Conservation (phyloP, 2,113 vertebrate genomes). For the Balaenoptera acutorostrata region DNA sequence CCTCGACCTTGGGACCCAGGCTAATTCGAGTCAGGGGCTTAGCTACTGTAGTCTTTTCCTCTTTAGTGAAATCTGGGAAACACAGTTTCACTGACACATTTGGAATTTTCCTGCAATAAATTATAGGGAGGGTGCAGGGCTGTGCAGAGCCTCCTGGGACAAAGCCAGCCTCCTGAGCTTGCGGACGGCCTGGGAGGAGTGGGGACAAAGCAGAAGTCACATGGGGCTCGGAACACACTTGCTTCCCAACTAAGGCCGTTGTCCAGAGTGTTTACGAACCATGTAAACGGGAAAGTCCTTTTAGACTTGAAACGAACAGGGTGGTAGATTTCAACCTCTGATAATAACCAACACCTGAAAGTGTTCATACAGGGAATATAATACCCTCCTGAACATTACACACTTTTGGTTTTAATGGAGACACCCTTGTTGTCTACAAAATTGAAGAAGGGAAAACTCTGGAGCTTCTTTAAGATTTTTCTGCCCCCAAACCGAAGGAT, state of each 20-base stretch:
- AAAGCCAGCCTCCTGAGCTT: not conserved
- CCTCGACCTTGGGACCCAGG: not conserved
- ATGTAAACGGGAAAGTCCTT: not conserved
- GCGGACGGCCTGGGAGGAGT: accelerated
- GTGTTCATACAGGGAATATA: accelerated
- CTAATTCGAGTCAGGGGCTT: accelerated
- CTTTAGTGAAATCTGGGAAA: not conserved
- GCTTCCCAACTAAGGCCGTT: not conserved
- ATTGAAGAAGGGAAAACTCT: accelerated
- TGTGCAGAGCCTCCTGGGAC: accelerated
- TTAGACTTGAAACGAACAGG: too few relatives aligned
- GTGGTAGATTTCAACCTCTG: too few relatives aligned
- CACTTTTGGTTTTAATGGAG: not conserved
- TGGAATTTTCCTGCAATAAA: not conserved
- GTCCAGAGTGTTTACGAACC: not conserved
- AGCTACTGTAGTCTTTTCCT: accelerated
- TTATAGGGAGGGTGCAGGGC: accelerated
- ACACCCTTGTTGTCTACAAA: not conserved
- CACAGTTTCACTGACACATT: not conserved
- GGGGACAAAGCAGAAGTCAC: too few relatives aligned
- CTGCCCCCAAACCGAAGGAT: not conserved
- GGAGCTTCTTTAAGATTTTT: not conserved
- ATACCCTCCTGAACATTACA: accelerated
- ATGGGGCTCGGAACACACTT: accelerated
- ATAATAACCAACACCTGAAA: accelerated